Evolutionary conservation across 2,113 vertebrate species (phyloP).

Genomic region (Crotalus tigris): DNA sequence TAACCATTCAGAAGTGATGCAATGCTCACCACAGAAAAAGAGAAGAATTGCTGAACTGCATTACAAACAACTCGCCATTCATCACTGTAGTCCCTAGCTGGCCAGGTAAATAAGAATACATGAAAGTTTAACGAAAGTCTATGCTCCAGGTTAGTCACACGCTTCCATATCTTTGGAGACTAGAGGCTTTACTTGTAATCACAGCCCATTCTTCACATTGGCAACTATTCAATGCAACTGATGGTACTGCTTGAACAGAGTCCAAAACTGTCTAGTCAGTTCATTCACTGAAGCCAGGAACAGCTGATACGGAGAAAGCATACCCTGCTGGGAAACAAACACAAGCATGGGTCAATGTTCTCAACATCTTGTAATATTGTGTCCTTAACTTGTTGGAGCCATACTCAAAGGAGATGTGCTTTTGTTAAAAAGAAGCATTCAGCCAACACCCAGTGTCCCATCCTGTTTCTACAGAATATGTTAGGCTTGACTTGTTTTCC

Average conservation of each 20-base stretch:
- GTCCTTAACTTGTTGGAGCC: neutral
- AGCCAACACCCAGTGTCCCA: neutral
- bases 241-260: constrained; percentile 23
- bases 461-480: neutral
- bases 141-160: neutral
- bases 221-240: constrained; percentile 22
- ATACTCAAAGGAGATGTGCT: neutral
- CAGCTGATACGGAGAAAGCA: neutral
- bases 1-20: neutral
- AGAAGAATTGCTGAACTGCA: neutral
- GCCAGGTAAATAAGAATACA: neutral
- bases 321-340: constrained; percentile 12
- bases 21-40: rapidly evolving
- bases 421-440: neutral
- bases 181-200: constrained; percentile 23
- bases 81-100: neutral
- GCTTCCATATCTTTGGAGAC: constrained; percentile 20
- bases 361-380: neutral
- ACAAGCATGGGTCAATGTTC: constrained; percentile 5
- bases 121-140: neutral
- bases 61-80: neutral
- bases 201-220: constrained; percentile 1
- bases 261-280: neutral
- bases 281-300: constrained; percentile 13
- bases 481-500: constrained; percentile 26